Base-by-base conservation (phyloP, 2,797 vertebrate species). In the Epinephelus malabaricus region DNA sequence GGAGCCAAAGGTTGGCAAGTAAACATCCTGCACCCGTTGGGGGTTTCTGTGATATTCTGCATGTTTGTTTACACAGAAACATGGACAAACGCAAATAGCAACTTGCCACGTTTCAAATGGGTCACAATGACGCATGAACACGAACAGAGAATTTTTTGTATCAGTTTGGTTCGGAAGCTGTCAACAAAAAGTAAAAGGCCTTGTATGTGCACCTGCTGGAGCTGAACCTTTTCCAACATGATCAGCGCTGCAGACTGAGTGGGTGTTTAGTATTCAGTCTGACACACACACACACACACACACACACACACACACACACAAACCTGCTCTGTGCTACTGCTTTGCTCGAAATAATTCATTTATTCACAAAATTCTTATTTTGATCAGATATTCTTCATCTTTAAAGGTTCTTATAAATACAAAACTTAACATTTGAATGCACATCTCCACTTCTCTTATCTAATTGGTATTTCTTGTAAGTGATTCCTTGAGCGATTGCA, bases 181-280 rank as follows among this genome's bases (percentile, higher is more conserved):
- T 84, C 43, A 61, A 45, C 58, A 73, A 49, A 75, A 71, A 83
- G 67, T 69, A 64, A 80, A 81, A 85, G 75, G 62, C 76, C 70
- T 85, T 83, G 82, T 69, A 78, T 87, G 82, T 92, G 88, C 94
- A 95, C 92, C 94, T 94, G 92, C 91, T 87, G 84, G 73, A 90
- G 59, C 91, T 95, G 92, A 94, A 93, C 78, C 76, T 88, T 76
- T 85, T 94, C 92, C 94, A 95, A 83, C 88, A 81, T 56, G 83
- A 81, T 86, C 73, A 91, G 75, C 50, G 82, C 79, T 84, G 82
- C 82, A 79, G 83, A 81, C 86, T 77, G 73, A 51, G 81, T 59
- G 87, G 86, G 77, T 89, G 91, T 90, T 95, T 93, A 94, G 64
- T 82, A 95, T 95, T 95, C 94, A 87, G 82, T 78, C 65, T 81